phyloP scores from a whole-genome alignment of 1,140 invertebrate species.

The Leptinotarsa lineolata region DNA sequence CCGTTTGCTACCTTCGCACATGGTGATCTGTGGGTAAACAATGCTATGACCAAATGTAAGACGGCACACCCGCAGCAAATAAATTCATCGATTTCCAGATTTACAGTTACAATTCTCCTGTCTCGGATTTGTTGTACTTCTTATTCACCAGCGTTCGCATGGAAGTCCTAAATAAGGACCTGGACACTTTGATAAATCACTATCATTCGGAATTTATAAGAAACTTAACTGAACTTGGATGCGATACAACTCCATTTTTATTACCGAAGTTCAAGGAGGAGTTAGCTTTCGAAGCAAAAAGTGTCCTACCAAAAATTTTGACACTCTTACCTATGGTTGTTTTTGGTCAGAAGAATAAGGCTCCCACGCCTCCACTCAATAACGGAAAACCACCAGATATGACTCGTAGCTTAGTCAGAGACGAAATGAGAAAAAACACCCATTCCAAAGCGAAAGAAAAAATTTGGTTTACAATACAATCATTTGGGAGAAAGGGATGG shows the following conservation, averaged over 20 bases:
- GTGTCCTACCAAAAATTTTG: not conserved
- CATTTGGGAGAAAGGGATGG: slow-evolving; percentile 26
- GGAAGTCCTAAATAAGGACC: slow-evolving; percentile 52
- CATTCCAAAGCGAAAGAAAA: slow-evolving; percentile 23
- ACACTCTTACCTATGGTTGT: slow-evolving; percentile 15
- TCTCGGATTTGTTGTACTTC: slow-evolving; percentile 63
- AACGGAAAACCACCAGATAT: not conserved
- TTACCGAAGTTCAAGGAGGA: slow-evolving; percentile 39
- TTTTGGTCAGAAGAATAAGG: slow-evolving; percentile 19
- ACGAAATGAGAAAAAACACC: not conserved
- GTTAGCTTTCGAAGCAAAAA: slow-evolving; percentile 23
- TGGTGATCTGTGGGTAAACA: slow-evolving; percentile 66
- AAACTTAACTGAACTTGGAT: slow-evolving; percentile 41
- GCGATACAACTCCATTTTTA: slow-evolving; percentile 35
- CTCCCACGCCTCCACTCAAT: not conserved
- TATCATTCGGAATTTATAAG: slow-evolving; percentile 60
- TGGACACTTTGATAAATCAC: slow-evolving; percentile 57
- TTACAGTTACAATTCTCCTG: slow-evolving; percentile 58
- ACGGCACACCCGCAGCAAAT: not conserved
- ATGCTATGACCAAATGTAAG: slow-evolving; percentile 59
- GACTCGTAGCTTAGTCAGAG: not conserved
- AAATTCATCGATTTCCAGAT: slow-evolving; percentile 69
- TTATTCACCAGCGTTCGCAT: slow-evolving; percentile 59
- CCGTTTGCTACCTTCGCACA: slow-evolving; percentile 61
- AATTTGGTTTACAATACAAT: slow-evolving; percentile 29